Percentiles rank a stretch among this genome's conserved stretches.
phyloP scores from a whole-genome alignment of 92 coral and sea anemone species.

The Porites rus region DNA sequence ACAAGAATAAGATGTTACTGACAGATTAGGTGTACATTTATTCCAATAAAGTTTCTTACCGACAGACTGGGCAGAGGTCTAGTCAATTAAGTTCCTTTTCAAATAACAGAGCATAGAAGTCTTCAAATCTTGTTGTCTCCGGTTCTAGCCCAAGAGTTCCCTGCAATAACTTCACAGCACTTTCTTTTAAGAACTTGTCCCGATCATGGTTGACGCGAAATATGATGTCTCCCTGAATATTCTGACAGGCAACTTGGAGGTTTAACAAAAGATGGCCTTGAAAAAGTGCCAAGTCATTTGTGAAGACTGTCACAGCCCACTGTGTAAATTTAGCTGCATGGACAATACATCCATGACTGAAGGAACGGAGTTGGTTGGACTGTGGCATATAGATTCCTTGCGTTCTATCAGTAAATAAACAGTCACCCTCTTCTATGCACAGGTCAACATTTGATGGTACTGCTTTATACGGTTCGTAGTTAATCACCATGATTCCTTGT shows the following conservation, averaged over 20 bases:
- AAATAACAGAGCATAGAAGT: background rate
- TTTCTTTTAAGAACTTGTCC: background rate
- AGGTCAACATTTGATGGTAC: conserved; percentile 13
- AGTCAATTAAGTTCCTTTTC: background rate
- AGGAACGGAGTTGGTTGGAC: conserved; percentile 5
- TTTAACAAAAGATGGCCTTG: background rate
- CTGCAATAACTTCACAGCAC: background rate
- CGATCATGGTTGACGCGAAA: background rate
- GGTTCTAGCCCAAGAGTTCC: background rate
- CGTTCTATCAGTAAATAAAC: background rate
- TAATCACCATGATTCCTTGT: background rate
- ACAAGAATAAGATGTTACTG: too few relatives aligned
- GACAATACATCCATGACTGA: conserved; percentile 3
- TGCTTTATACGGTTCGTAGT: background rate
- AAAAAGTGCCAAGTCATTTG: background rate
- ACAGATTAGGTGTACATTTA: too few relatives aligned
- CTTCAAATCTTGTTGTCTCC: background rate
- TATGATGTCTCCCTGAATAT: background rate
- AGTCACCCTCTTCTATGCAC: background rate
- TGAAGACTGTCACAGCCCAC: background rate
- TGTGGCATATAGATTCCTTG: background rate
- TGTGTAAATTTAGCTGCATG: background rate
- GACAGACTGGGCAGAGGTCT: background rate
- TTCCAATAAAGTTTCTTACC: background rate
- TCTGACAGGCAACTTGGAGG: background rate